Evolutionary conservation across 2,888 invertebrate genomes (phyloP).

Genomic region (Sceliomorpha sp.): DNA sequence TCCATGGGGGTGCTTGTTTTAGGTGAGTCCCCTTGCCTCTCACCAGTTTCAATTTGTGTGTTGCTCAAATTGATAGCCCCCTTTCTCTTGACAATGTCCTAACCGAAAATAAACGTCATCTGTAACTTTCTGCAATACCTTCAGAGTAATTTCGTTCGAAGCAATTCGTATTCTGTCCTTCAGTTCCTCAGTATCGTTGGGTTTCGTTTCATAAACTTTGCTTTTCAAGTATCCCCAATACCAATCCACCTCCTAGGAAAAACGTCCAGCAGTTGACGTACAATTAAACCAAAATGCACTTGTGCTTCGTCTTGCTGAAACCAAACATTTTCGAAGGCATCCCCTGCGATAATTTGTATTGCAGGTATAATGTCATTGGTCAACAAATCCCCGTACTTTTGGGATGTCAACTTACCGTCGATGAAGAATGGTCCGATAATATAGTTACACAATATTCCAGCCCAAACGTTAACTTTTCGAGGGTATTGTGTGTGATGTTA

Average conservation of each 20-base stretch:
- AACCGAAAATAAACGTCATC: constrained; percentile 1
- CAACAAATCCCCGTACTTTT: constrained; percentile 6
- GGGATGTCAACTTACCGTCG: constrained; percentile 2
- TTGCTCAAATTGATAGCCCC: neutral
- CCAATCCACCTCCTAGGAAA: neutral
- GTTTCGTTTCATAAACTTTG: constrained; percentile 9
- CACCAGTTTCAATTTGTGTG: neutral
- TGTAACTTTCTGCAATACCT: constrained; percentile 3
- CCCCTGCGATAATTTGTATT: neutral
- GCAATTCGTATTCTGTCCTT: constrained; percentile 2
- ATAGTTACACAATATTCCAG: constrained; percentile 9
- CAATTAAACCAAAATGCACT: neutral
- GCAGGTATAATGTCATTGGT: constrained; percentile 6
- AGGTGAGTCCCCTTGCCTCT: too few relatives aligned
- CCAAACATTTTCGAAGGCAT: constrained; percentile 5
- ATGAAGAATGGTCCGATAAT: constrained; percentile 22
- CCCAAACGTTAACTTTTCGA: constrained; percentile 10
- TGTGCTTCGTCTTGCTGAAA: constrained; percentile 1
- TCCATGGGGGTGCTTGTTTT: too few relatives aligned
- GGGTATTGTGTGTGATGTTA: neutral
- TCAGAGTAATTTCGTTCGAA: constrained; percentile 3
- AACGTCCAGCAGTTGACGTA: neutral
- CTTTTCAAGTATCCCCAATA: constrained; percentile 9
- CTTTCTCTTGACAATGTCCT: neutral
- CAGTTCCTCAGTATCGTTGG: neutral